Evolutionary conservation across 2,113 vertebrate species (phyloP), one percentile per base, ranked within the genome.

Genomic region (Pseudopipra pipra): DNA sequence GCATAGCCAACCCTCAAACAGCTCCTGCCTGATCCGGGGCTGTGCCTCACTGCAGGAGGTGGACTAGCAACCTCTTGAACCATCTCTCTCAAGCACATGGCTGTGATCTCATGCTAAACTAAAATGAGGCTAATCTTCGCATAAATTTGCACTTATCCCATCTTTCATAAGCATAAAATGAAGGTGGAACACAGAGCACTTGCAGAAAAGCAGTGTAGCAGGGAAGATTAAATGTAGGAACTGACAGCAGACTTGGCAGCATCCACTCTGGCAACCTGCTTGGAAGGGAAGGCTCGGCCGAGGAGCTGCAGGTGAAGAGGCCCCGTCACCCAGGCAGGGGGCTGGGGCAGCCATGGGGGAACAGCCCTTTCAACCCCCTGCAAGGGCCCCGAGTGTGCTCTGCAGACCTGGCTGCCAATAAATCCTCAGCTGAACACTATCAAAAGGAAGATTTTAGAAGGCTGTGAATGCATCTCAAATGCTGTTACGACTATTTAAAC

Each of bases 101-200:
- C 95, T 95, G 59, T 95, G 86, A 95, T 93, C 94, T 95, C 95
- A 95, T 67, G 65, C 95, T 92, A 51, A 85, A 93, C 83, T 75
- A 91, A 94, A 96, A 97, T 84, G 90, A 97, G 96, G 93, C 93
- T 96, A 97, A 97, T 94, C 95, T 95, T 95, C 75, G 95, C 96
- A 97, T 97, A 97, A 97, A 96, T 97, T 97, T 96, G 84, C 96
- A 97, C 96, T 96, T 91, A 89, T 92, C 91, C 92, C 94, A 96
- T 95, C 89, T 95, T 97, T 93, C 94, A 90, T 90, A 97, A 96
- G 96, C 96, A 96, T 65, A 78, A 97, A 93, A 93, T 58, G 90
- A 96, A 95, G 93, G 94, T 95, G 83, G 93, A 92, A 94, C 79
- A 51, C 47, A 58, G 93, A 94, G 73, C 77, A 10, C 74, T 90